Evolutionary conservation across 2,888 invertebrate genomes (phyloP), one percentile per base, ranked within the genome.

Genomic region (Euproctis similis): DNA sequence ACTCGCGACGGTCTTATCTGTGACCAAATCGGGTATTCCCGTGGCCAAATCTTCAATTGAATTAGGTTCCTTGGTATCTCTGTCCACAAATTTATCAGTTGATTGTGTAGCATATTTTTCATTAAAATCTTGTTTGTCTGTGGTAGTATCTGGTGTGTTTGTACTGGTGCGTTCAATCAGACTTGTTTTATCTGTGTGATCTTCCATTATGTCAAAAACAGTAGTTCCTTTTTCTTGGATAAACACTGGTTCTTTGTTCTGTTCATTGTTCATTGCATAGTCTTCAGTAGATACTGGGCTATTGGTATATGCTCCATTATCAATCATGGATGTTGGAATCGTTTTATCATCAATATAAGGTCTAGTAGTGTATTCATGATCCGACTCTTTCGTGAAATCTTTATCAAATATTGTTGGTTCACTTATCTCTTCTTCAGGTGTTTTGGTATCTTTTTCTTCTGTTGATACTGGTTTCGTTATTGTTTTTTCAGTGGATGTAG

Each of bases 181-280:
- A 11, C 10, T 8, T 17, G 37, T 30, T 26, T 34, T 42, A 13
- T 24, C 14, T 4, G 32, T 26, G 8, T 21, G 20, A 8, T 22
- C 18, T 20, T 19, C 8, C 12, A 1, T 11, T 10, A 12, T 6
- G 10, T 22, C 24, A 25, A 28, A 21, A 24, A 10, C 11, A 8
- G 17, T 17, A 10, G 46, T 42, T 4, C n/a, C 8, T 14, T 32
- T 33, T 20, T 28, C 33, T 24, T 29, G 28, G 12, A 24, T 12
- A 1, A 25, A 17, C 19, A 8, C n/a, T 4, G 46, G 46, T 3
- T 37, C 34, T 10, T 25, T 24, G 2, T 32, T 47, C 8, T 4
- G 19, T 12, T 21, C 25, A n/a, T n/a, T n/a, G n/a, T n/a, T n/a
- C n/a, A n/a, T n/a, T n/a, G n/a, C n/a, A n/a, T n/a, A 14, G 6